phyloP scores from a whole-genome alignment of 1,140 invertebrate genomes.

The Pogonomyrmex californicus region DNA sequence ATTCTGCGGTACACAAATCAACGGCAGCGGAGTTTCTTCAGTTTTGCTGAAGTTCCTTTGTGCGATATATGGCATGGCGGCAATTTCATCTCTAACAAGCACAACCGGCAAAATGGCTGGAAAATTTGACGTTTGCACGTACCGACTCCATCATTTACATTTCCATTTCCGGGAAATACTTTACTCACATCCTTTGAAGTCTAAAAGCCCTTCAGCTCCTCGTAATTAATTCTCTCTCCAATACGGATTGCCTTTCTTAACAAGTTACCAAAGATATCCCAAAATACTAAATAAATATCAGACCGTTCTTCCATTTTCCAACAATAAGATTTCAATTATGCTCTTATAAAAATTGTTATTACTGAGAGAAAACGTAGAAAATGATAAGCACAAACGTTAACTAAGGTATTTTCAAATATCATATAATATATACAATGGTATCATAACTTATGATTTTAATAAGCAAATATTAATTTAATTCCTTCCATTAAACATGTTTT shows the following conservation, averaged over 20 bases:
- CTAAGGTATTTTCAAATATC: constrained; percentile 2
- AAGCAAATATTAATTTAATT: constrained; percentile 23
- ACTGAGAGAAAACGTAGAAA: not conserved
- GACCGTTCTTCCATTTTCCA: not conserved
- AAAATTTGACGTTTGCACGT: constrained; percentile 36
- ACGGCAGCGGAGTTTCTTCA: constrained; percentile 45
- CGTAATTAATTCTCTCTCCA: constrained; percentile 32
- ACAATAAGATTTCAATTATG: constrained; percentile 1
- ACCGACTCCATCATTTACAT: constrained; percentile 29
- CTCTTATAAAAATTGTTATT: not conserved
- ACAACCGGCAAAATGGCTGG: constrained; percentile 43
- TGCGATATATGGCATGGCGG: constrained; percentile 16
- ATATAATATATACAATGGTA: not conserved
- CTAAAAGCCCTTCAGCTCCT: not conserved
- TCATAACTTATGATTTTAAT: not conserved
- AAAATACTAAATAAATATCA: constrained; percentile 21
- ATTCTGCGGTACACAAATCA: constrained; percentile 54
- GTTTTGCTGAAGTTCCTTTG: constrained; percentile 52
- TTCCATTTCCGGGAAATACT: constrained; percentile 30
- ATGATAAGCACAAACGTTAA: not conserved
- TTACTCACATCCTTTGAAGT: constrained; percentile 23
- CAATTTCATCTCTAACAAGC: constrained; percentile 51
- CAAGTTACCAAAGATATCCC: constrained; percentile 12
- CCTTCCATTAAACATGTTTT: constrained; percentile 6
- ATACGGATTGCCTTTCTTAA: constrained; percentile 11